A percentile compares a stretch with the other conserved stretches of the same genome.
Conservation (phyloP, 2,113 vertebrate genomes). For the Myxocyprinus asiaticus region DNA sequence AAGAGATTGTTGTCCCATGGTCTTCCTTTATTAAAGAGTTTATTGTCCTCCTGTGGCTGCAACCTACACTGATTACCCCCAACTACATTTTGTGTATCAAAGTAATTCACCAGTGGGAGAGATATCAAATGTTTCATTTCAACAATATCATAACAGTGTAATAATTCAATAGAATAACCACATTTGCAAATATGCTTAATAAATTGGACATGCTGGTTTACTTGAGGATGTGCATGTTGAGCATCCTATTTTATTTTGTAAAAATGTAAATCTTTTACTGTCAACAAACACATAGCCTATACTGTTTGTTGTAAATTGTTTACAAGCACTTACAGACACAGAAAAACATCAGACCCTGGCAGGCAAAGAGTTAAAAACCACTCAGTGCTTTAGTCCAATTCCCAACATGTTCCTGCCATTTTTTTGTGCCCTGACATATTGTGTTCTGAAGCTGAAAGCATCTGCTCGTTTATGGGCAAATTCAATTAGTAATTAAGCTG, state of each 20-base stretch:
- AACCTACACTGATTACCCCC: not conserved
- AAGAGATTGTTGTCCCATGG: slow-evolving; percentile 37
- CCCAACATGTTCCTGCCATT: slow-evolving; percentile 42
- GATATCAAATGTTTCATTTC: not conserved
- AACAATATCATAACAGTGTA: not conserved
- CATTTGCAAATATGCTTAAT: not conserved
- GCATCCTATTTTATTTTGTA: too few species aligned
- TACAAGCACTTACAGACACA: not conserved
- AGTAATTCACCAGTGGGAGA: too few species aligned
- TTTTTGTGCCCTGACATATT: slow-evolving; percentile 32
- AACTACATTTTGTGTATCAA: not conserved
- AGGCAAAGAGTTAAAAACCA: slow-evolving; percentile 41
- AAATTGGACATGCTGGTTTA: not conserved
- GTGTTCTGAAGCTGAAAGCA: slow-evolving; percentile 52
- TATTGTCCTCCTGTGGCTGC: not conserved
- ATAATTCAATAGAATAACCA: not conserved
- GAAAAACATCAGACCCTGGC: not conserved
- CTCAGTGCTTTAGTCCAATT: not conserved
- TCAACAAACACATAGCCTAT: not conserved
- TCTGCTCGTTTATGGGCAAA: slow-evolving; percentile 58
- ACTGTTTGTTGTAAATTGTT: not conserved
- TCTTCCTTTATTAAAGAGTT: slow-evolving; percentile 39
- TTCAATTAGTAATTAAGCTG: slow-evolving; percentile 63
- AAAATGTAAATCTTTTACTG: too few species aligned
- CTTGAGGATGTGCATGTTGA: too few species aligned